Evolutionary conservation across 1,140 invertebrate species (phyloP), one percentile per base, ranked within the genome.

Genomic region (Thaumatotibia leucotreta): DNA sequence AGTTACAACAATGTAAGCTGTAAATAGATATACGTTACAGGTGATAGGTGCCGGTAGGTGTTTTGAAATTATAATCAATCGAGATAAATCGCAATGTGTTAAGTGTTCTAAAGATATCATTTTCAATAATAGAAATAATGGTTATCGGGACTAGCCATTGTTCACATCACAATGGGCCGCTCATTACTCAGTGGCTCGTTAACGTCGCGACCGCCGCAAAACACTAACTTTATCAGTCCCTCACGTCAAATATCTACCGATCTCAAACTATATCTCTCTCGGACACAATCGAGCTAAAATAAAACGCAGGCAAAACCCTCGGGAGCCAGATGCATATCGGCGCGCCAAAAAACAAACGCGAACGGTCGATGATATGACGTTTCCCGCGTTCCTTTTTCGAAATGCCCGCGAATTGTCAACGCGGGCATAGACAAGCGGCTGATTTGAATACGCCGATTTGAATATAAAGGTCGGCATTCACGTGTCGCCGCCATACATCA

Each of bases 121-220:
- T 84, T 83, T 83, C 80, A 88, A 84, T 82, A 81, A 84, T 84
- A 84, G 84, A 86, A 88, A 89, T 86, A 89, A 89, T 86, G 72
- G 83, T 74, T 69, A 79, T 79, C 76, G 72, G 76, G 72, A 76
- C 76, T 73, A 69, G 69, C 80, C 79, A 88, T 88, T 88, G 87
- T 88, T 84, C 79, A 83, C 74, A 79, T 75, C 78, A 86, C 87
- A 86, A 89, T 86, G 79, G 83, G 80, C 71, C 77, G 76, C 84
- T 87, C 83, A 88, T 89, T 88, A 89, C 87, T 88, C 87, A 89
- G 75, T 70, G 67, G 77, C 85, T 89, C 85, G 86, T 89, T 89
- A 89, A 86, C 84, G 84, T 82, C 75, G 68, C 76, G 75, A 69
- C 83, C 79, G 77, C 80, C 78, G 78, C 84, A 81, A 82, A 83